Evolutionary conservation across 2,113 vertebrate species (phyloP), one percentile per base, ranked within the genome.

Genomic region (Malurus alboscapulatus): DNA sequence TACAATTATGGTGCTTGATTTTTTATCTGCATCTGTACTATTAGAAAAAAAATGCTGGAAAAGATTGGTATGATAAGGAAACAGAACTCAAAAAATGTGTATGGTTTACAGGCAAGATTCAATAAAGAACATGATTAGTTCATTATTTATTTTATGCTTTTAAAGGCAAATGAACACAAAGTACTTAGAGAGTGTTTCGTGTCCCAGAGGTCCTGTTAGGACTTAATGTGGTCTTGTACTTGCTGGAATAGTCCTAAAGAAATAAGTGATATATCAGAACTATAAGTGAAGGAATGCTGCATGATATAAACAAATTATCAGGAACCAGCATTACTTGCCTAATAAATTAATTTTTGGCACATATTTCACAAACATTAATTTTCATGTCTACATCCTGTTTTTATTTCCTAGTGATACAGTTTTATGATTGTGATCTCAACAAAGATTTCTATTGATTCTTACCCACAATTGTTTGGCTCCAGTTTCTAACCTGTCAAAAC

Each of bases 111-210:
- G 40, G 74, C 29, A 21, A 76, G 55, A 92, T 78, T 87, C 77
- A 83, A 44, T 69, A 75, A 83, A 71, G 38, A 81, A 87, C 93
- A 86, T 91, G 68, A 95, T 95, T 95, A 95, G 51, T 75, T 92
- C 45, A n/a, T 93, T 27, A 97, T 95, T 96, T 96, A 96, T 94
- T 91, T 57, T 61, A 93, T 91, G n/a, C 68, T 94, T 94, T 93
- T 95, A 94, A 95, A 96, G 75, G 65, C 25, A 24, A 96, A 95
- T 78, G 20, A 94, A 97, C 94, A 92, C 75, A 77, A 97, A 96
- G 69, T 76, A 84, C 94, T 95, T 95, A 84, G 42, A 81, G n/a
- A 86, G 59, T 59, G 68, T 42, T 96, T 91, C 86, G 55, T 92
- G 58, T 55, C 72, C 53, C 81, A 55, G 47, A 92, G 57, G 65